phyloP scores from a whole-genome alignment of 1,140 invertebrate genomes.

The Aphis gossypii region DNA sequence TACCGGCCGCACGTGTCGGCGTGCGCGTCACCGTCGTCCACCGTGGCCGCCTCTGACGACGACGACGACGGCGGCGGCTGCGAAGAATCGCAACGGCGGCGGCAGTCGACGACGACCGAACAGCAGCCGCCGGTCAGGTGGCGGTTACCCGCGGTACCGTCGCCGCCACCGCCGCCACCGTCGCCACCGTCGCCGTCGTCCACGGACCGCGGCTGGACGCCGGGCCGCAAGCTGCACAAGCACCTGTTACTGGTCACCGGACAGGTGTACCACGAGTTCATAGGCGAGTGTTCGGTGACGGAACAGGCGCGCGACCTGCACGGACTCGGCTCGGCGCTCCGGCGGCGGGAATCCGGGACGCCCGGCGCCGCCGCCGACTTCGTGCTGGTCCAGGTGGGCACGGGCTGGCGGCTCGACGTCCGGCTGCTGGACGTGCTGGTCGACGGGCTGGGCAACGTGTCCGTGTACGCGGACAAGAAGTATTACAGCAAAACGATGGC shows the following conservation, averaged over 20 bases:
- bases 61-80: not conserved
- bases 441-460: slow-evolving; percentile 59
- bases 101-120: not conserved
- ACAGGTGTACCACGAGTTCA: slow-evolving; percentile 53
- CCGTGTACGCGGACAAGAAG: slow-evolving; percentile 58
- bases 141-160: not conserved
- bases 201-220: not conserved
- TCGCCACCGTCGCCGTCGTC: not conserved
- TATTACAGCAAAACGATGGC: slow-evolving; percentile 40
- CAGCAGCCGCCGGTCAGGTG: not conserved
- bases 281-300: slow-evolving; percentile 58
- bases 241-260: slow-evolving; percentile 59
- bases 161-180: not conserved
- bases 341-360: not conserved
- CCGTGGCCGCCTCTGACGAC: not conserved
- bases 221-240: slow-evolving; percentile 49
- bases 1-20: slow-evolving; percentile 23
- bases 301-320: slow-evolving; percentile 42
- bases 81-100: not conserved
- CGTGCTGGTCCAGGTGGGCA: slow-evolving; percentile 59
- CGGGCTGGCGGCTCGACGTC: slow-evolving; percentile 56
- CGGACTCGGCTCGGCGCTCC: slow-evolving; percentile 45
- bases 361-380: not conserved
- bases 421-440: slow-evolving; percentile 59
- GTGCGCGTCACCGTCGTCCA: not conserved